Percentiles rank a stretch among this genome's conserved stretches.
Conservation (phyloP, 2,888 invertebrate species). For the Eilema griseolum region DNA sequence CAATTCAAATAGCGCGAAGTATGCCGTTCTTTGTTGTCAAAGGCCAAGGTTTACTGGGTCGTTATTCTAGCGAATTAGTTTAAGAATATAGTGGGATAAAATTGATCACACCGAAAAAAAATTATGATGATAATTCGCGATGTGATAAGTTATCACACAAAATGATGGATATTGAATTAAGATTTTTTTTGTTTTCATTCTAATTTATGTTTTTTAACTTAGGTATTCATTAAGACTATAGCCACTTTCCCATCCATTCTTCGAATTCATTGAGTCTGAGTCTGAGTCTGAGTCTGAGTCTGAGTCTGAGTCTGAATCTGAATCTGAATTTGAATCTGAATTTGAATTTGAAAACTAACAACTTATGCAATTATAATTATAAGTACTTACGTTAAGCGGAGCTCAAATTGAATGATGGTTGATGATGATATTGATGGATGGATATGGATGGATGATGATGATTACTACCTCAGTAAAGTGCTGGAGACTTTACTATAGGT, state of each 20-base stretch:
- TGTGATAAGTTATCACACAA: constrained; percentile 9
- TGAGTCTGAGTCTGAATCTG: no score
- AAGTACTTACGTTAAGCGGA: no score
- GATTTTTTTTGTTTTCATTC: constrained; percentile 3
- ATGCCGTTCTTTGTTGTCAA: constrained; percentile 6
- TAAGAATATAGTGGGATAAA: background rate
- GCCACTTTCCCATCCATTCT: constrained; percentile 13
- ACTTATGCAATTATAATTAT: no score
- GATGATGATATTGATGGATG: no score
- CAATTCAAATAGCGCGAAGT: background rate
- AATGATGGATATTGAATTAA: constrained; percentile 11
- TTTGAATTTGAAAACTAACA: no score
- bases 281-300: no score
- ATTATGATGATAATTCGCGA: constrained; percentile 15
- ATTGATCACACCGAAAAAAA: constrained; percentile 27
- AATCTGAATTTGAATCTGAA: no score
- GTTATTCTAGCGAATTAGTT: background rate
- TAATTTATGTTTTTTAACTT: constrained; percentile 1
- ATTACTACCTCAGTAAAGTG: no score
- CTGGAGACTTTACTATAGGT: no score
- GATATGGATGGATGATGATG: no score
- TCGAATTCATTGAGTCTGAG: constrained; percentile 11
- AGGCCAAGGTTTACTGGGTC: background rate
- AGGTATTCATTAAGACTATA: constrained; percentile 8
- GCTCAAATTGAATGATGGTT: no score